Evolutionary conservation across 2,797 vertebrate species (phyloP).

Genomic region (Clarias laeviceps): DNA sequence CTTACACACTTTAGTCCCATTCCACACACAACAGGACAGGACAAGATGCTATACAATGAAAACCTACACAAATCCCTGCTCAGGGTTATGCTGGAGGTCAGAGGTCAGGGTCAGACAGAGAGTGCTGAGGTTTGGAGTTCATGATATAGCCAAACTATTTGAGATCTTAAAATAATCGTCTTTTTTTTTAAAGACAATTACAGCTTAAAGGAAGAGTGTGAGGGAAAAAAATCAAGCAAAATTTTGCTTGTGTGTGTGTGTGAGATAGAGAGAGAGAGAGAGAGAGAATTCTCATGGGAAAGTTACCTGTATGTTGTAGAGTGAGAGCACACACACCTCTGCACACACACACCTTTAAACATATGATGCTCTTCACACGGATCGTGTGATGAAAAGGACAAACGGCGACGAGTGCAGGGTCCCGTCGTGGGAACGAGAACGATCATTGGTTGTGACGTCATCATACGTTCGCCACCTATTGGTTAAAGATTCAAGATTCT

Average conservation of each 20-base stretch:
- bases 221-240: not conserved
- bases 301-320: not conserved
- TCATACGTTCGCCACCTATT: not conserved
- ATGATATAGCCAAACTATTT: too few relatives aligned
- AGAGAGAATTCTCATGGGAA: not conserved
- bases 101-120: not conserved
- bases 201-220: not conserved
- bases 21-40: not conserved
- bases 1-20: not conserved
- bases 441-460: not conserved
- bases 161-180: not conserved
- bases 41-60: not conserved
- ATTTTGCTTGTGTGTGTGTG: too few relatives aligned
- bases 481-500: not conserved
- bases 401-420: not conserved
- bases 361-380: not conserved
- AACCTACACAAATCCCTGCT: not conserved
- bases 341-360: not conserved
- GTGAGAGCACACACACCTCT: not conserved
- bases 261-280: not conserved
- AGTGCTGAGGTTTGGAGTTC: not conserved
- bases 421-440: too few relatives aligned
- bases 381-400: not conserved
- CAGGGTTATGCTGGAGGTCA: not conserved
- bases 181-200: not conserved